phyloP scores from a whole-genome alignment of 37 sponge, comb jelly and placozoan genomes.

The Halichondria panicea region DNA sequence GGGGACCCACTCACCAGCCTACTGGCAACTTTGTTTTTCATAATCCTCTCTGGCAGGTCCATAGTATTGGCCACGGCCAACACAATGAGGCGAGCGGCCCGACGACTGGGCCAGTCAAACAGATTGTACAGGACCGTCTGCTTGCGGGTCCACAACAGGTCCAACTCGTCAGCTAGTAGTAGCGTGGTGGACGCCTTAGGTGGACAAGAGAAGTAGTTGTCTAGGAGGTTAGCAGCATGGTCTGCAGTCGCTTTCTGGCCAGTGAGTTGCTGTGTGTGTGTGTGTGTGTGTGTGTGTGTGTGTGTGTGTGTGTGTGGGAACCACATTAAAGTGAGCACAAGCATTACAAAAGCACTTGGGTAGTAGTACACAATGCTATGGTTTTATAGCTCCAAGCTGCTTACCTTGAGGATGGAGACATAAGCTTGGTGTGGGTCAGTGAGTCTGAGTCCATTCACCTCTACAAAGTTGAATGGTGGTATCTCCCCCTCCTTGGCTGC shows the following conservation, averaged over 20 bases:
- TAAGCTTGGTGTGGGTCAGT: slow-evolving; percentile 69
- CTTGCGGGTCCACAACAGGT: slow-evolving; percentile 91
- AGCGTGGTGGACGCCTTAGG: slow-evolving; percentile 39
- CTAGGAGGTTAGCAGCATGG: slow-evolving; percentile 65
- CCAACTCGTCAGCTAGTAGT: slow-evolving; percentile 94
- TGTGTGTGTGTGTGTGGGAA: no score
- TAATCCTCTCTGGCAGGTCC: slow-evolving; percentile 95
- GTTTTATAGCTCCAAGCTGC: neutral
- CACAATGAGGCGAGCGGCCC: slow-evolving; percentile 72
- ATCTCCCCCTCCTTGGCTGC: slow-evolving; percentile 48
- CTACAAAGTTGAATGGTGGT: slow-evolving; percentile 78
- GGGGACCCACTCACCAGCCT: slow-evolving; percentile 83
- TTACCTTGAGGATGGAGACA: slow-evolving; percentile 65
- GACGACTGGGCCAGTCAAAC: slow-evolving; percentile 93
- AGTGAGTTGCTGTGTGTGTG: slow-evolving; percentile 77
- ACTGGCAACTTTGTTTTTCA: slow-evolving; percentile 87
- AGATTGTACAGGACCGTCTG: slow-evolving; percentile 94
- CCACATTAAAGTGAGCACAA: no score
- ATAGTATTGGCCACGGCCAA: slow-evolving; percentile 98
- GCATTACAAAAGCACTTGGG: no score
- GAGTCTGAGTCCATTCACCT: slow-evolving; percentile 94
- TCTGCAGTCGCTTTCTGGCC: slow-evolving; percentile 66
- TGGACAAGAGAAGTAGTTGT: slow-evolving; percentile 55
- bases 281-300: no score
- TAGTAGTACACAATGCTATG: no score